phyloP scores from a whole-genome alignment of 2,113 vertebrate species.

The Miniopterus natalensis region DNA sequence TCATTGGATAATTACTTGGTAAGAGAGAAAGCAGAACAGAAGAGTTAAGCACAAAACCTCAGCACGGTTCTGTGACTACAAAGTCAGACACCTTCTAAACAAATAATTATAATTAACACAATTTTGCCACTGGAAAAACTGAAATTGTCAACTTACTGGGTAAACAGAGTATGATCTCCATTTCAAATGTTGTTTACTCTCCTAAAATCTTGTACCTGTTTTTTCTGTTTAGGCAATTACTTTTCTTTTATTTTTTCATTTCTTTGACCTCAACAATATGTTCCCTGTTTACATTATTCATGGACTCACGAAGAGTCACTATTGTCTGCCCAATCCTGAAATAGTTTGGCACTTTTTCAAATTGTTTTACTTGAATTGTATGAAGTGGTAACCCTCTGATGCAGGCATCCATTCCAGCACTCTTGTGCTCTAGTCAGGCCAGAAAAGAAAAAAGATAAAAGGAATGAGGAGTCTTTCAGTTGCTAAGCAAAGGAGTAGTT shows the following conservation, averaged over 20 bases:
- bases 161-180: slow-evolving; percentile 51
- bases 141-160: background rate
- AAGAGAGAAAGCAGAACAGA: background rate
- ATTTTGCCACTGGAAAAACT: slow-evolving; percentile 6
- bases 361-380: slow-evolving; percentile 68
- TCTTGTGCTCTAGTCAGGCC: background rate
- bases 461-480: slow-evolving; percentile 51
- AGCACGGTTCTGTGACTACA: background rate
- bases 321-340: slow-evolving; percentile 56
- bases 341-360: slow-evolving; percentile 66
- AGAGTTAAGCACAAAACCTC: background rate
- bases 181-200: slow-evolving; percentile 17
- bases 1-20: slow-evolving; percentile 43
- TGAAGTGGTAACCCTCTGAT: slow-evolving; percentile 59
- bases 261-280: slow-evolving; percentile 68
- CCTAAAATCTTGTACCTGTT: slow-evolving; percentile 12
- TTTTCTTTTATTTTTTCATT: slow-evolving; percentile 44
- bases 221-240: slow-evolving; percentile 29
- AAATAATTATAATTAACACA: slow-evolving; percentile 52
- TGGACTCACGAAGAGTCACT: slow-evolving; percentile 71
- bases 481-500: slow-evolving; percentile 42
- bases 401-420: background rate
- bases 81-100: slow-evolving; percentile 44
- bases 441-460: slow-evolving; percentile 46
- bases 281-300: slow-evolving; percentile 63